Base-by-base conservation (phyloP, 1,140 invertebrate genomes). In the Macrocentrus cingulum region DNA sequence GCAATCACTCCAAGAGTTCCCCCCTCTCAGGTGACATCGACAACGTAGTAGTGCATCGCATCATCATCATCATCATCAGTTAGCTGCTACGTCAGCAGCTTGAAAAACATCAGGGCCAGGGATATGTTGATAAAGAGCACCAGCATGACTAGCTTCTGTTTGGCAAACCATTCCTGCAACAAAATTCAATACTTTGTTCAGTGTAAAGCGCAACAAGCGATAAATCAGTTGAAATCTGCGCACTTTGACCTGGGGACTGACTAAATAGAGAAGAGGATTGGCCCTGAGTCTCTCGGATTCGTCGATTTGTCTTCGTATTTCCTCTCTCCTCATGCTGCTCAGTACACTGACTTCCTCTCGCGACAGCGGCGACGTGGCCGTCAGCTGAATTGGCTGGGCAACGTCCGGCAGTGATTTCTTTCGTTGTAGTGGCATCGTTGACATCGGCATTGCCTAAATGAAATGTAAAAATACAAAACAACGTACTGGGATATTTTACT, bases 211-310 rank as follows among this genome's bases (percentile, higher is more conserved):
- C 25, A 29, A 29, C 25, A n/a, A n/a, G n/a, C n/a, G n/a, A n/a
- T n/a, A n/a, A n/a, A n/a, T n/a, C n/a, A n/a, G n/a, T n/a, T n/a
- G n/a, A 20, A 19, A 23, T 29, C 15, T 66, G 81, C 82, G 84
- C 83, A 99, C 96, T 91, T 95, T 96, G 66, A 99, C 90, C 84
- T 93, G 89, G 67, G 95, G 94, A 90, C 93, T 95, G 87, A 94
- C 88, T 75, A 98, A 83, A 79, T 96, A 97, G 52, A 97, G 86
- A 60, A 98, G 83, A 66, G 95, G 95, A 84, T 97, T 97, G 65
- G 92, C 92, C 73, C 91, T 84, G 55, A 95, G 86, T 76, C 91
- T 87, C 80, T 98, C 95, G 53, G 91, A 88, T 76, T 97, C 90
- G 76, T 98, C 94, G 67, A 91, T 86, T 81, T 95, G 88, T 60